These are phyloP conservation scores for Listronotus oregonensis DNA, from an alignment of 1,140 invertebrate species.

Conservation along the genomic window DNA sequence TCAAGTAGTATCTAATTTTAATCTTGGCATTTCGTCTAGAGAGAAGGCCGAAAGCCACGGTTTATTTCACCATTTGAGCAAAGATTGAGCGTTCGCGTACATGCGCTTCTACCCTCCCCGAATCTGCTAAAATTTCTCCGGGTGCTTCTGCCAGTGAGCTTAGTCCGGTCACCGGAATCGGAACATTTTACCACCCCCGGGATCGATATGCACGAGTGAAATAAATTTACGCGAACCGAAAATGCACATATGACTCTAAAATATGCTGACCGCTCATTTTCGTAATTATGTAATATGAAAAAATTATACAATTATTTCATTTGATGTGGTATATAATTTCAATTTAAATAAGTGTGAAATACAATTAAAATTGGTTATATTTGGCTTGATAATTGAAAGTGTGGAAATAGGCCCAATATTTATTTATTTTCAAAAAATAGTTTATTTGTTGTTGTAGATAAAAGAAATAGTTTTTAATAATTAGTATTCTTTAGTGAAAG, in stretches of 20 bases:
- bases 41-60: background rate
- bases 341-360: background rate
- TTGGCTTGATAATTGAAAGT: no score
- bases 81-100: slow-evolving; percentile 7
- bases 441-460: no score
- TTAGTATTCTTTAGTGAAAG: no score
- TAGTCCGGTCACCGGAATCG: slow-evolving; percentile 47
- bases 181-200: slow-evolving; percentile 24
- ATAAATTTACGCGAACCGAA: slow-evolving; percentile 21
- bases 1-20: background rate
- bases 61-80: slow-evolving; percentile 8
- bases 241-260: background rate
- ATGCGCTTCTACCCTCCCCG: slow-evolving; percentile 17
- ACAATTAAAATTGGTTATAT: background rate
- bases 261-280: background rate
- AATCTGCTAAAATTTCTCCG: slow-evolving; percentile 35
- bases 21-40: slow-evolving; percentile 4
- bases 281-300: no score
- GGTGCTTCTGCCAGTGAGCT: slow-evolving; percentile 48
- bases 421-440: no score
- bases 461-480: no score
- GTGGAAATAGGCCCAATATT: no score
- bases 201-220: slow-evolving; percentile 35
- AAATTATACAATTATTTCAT: no score
- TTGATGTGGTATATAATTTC: no score